Percentiles rank a stretch among this genome's conserved stretches.
Conservation (phyloP, 2,113 vertebrate genomes). For the Cariama cristata region DNA sequence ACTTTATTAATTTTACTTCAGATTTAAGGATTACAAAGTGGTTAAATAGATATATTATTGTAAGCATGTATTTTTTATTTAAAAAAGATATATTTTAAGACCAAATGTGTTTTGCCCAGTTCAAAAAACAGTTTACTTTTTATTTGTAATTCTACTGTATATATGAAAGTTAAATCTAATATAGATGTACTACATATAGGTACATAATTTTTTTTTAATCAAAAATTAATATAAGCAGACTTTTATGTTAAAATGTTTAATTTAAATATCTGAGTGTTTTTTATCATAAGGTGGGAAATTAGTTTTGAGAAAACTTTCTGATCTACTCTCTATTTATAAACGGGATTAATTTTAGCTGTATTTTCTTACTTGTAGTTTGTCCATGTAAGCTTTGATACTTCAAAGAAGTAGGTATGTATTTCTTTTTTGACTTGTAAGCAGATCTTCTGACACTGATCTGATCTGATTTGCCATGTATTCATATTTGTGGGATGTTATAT, state of each 20-base stretch:
- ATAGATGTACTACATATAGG: fast-evolving
- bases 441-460: not conserved
- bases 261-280: not conserved
- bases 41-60: not conserved
- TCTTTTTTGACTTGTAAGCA: not conserved
- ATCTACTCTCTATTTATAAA: not conserved
- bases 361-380: not conserved
- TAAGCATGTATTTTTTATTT: not conserved
- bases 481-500: not conserved
- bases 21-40: not conserved
- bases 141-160: not conserved
- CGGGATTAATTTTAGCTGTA: not conserved
- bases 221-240: not conserved
- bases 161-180: not conserved
- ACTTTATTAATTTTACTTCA: not conserved
- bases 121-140: not conserved
- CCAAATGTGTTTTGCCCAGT: fast-evolving
- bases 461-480: not conserved
- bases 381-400: fast-evolving
- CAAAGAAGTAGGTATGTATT: not conserved
- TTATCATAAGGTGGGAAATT: not conserved
- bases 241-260: not conserved
- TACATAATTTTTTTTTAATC: fast-evolving
- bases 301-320: not conserved
- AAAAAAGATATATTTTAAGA: not conserved